A percentile compares a stretch with the other conserved stretches of the same genome.
Conservation (phyloP, 2,888 invertebrate genomes). For the Prionchulus punctatus region DNA sequence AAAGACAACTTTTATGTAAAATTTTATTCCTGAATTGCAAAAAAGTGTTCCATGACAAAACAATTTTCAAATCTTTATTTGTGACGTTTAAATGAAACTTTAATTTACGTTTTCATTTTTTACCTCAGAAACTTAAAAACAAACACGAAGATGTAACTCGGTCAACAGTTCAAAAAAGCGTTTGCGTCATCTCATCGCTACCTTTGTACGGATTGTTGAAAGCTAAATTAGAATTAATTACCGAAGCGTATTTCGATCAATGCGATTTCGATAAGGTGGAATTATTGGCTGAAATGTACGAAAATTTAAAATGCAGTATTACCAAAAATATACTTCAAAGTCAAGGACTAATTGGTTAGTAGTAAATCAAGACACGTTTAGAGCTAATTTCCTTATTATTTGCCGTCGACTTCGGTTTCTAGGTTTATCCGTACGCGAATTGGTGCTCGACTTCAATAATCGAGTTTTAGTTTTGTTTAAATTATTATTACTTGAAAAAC, state of each 20-base stretch:
- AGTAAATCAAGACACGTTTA: too few species aligned
- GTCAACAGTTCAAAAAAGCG: slow-evolving; percentile 92
- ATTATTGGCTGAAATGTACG: slow-evolving; percentile 67
- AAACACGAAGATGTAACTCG: slow-evolving; percentile 86
- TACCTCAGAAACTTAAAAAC: slow-evolving; percentile 72
- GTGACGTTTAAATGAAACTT: too few species aligned
- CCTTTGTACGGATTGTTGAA: slow-evolving; percentile 84
- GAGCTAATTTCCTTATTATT: too few species aligned
- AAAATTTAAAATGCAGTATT: slow-evolving; percentile 56
- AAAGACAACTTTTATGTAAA: too few species aligned
- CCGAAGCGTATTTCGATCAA: slow-evolving; percentile 89
- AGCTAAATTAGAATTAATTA: slow-evolving; percentile 80
- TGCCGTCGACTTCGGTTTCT: slow-evolving; percentile 32
- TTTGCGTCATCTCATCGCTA: slow-evolving; percentile 73
- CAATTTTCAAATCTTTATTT: too few species aligned
- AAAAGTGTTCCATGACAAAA: too few species aligned
- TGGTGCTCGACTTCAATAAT: slow-evolving; percentile 70
- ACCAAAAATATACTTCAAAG: too few species aligned
- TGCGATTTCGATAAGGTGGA: slow-evolving; percentile 38
- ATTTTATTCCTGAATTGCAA: too few species aligned
- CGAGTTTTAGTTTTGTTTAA: slow-evolving; percentile 82
- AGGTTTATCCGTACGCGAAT: slow-evolving; percentile 65
- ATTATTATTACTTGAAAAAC: slow-evolving; percentile 64
- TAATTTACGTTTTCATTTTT: slow-evolving; percentile 24
- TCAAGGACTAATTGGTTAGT: slow-evolving; percentile 52